A percentile compares a stretch with the other conserved stretches of the same genome.
Evolutionary conservation across 53 echinoderm and acorn worm species (phyloP).

Genomic region (Luidia sarsii): DNA sequence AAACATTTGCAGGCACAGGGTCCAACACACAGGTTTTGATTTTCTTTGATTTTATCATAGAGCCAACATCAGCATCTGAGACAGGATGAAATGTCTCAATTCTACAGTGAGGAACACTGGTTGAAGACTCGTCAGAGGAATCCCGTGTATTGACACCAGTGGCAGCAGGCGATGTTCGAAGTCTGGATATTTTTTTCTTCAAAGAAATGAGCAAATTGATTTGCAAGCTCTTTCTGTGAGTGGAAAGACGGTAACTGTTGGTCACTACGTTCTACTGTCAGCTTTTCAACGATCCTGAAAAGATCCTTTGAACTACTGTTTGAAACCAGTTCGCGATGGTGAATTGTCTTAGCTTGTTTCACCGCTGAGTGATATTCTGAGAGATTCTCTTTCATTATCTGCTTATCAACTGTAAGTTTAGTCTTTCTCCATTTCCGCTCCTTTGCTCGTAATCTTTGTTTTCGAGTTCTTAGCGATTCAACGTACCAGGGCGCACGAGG

Average conservation of each 20-base stretch:
- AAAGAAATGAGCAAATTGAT: too few relatives aligned
- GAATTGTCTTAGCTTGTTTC: not conserved
- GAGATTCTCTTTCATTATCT: not conserved
- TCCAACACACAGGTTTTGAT: too few relatives aligned
- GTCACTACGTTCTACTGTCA: not conserved
- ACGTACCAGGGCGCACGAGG: slow-evolving; percentile 1
- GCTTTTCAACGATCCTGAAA: not conserved
- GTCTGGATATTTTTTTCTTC: too few relatives aligned
- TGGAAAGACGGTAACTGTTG: not conserved
- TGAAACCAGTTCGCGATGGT: not conserved
- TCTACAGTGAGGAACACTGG: too few relatives aligned
- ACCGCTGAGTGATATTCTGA: not conserved
- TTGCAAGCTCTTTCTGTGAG: too few relatives aligned
- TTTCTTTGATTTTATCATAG: too few relatives aligned
- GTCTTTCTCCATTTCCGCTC: slow-evolving; percentile 5
- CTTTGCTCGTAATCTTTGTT: not conserved
- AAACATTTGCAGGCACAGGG: too few relatives aligned
- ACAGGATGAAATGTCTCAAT: too few relatives aligned
- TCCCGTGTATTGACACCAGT: too few relatives aligned
- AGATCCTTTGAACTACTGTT: not conserved
- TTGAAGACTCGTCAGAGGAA: too few relatives aligned
- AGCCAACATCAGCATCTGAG: too few relatives aligned
- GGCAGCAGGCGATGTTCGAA: too few relatives aligned
- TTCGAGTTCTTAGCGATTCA: not conserved
- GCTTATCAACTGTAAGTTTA: not conserved